A percentile compares a stretch with the other conserved stretches of the same genome.
phyloP scores from a whole-genome alignment of 37 sponge, comb jelly and placozoan species.

The Spongia lamella region DNA sequence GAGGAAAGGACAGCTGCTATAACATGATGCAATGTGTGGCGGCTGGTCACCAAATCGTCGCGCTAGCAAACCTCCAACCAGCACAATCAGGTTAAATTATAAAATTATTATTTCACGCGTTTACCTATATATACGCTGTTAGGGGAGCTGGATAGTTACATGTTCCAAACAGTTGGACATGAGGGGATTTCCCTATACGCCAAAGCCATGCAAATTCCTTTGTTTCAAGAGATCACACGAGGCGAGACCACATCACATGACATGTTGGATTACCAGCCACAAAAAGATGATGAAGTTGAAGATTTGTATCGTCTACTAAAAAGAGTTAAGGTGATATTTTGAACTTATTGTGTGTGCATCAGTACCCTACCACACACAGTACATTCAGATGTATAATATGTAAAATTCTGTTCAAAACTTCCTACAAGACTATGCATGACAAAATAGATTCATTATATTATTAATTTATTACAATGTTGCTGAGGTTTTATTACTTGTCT shows the following conservation, averaged over 20 bases:
- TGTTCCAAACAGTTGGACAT: constrained; percentile 97
- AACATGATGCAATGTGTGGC: constrained; percentile 91
- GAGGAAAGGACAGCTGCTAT: constrained; percentile 97
- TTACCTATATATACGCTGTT: background rate
- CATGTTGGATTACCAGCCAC: constrained; percentile 40
- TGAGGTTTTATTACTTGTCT: background rate
- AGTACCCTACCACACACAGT: too few species aligned
- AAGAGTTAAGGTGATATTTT: constrained; percentile 67
- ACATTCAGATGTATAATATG: too few species aligned
- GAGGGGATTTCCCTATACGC: constrained; percentile 75
- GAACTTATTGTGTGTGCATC: too few species aligned
- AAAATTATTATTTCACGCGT: background rate
- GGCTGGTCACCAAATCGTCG: constrained; percentile 86
- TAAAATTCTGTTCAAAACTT: too few species aligned
- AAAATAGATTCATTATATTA: background rate
- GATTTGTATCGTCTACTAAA: constrained; percentile 79
- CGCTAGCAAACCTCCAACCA: constrained; percentile 90
- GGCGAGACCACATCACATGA: constrained; percentile 57
- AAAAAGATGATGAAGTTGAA: constrained; percentile 90
- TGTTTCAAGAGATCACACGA: constrained; percentile 63
- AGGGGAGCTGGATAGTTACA: constrained; percentile 96
- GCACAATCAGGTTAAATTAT: constrained; percentile 13
- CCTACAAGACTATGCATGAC: too few species aligned
- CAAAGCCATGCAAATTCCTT: constrained; percentile 81
- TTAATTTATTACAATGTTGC: background rate